Base-by-base conservation (phyloP, 2,888 invertebrate genomes). In the Stratiomys singularior region DNA sequence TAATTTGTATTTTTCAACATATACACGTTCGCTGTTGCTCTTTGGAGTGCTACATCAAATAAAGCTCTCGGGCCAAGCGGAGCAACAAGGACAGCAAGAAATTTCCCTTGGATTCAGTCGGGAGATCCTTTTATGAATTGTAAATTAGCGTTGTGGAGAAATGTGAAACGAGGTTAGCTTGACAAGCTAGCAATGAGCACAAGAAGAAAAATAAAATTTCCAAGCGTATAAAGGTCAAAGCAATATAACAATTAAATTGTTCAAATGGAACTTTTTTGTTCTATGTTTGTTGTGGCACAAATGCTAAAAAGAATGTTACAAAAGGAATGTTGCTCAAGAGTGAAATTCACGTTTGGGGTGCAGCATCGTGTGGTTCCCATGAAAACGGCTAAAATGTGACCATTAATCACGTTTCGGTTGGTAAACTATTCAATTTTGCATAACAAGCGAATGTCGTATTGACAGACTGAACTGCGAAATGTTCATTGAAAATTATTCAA, bases 51-150 rank as follows among this genome's bases (percentile, higher is more conserved):
- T 37, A 37, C 37, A 52, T 4, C 52, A 52, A 52, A 52, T 18
- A 9, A 37, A 9, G 52, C 52, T n/a, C 15, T 52, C n/a, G 18
- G 52, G 52, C 15, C 7, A 52, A 13, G 7, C 15, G 52, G 52
- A 52, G 37, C 37, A 37, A 52, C 52, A 52, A 52, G 52, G 52
- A 52, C 52, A 52, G 18, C 4, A 52, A 4, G 52, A 52, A n/a
- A n/a, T 52, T 15, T 52, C 18, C 52, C 15, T 18, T n/a, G 52
- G 15, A 52, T 9, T 18, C 52, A 52, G 4, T 52, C 15, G 52
- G 52, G 52, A 13, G 18, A n/a, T 18, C 52, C 52, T 52, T 52
- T 52, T 52, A 52, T 52, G 52, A 52, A 52, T 52, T 52, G 52
- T 18, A 52, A 52, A 52, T 52, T 52, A 52, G 52, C 18, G 15